Conservation (phyloP, 2,113 vertebrate genomes). For the Perognathus longimembris region DNA sequence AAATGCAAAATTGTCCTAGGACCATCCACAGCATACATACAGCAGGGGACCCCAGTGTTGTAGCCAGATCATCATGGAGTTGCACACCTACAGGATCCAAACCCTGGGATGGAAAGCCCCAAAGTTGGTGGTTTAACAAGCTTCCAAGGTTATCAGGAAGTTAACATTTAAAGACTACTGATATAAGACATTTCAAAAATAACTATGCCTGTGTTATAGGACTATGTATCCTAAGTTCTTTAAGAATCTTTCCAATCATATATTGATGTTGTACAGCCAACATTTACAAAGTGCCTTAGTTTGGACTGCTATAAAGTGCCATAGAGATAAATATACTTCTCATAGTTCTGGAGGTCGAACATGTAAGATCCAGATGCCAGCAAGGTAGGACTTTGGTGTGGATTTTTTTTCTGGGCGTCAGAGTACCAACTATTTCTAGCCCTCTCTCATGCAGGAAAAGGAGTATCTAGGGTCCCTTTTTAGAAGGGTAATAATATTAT, state of each 20-base stretch:
- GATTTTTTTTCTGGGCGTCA: not conserved
- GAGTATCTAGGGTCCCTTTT: not conserved
- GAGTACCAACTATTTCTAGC: not conserved
- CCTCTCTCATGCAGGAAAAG: not conserved
- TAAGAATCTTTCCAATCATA: not conserved
- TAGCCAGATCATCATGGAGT: not conserved
- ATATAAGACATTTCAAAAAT: not conserved
- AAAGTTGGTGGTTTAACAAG: not conserved
- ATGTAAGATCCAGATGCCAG: not conserved
- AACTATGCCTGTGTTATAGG: not conserved
- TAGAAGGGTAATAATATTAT: not conserved
- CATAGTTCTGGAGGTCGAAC: not conserved
- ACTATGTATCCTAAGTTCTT: not conserved
- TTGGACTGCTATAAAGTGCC: not conserved
- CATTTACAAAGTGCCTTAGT: not conserved
- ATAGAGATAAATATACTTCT: not conserved
- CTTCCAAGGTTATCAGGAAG: not conserved
- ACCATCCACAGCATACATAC: not conserved
- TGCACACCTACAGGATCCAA: not conserved
- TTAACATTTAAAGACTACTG: not conserved
- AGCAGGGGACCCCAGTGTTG: not conserved
- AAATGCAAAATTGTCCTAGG: not conserved
- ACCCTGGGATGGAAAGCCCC: not conserved
- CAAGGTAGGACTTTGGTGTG: no score
- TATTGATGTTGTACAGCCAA: not conserved